Evolutionary conservation across 2,113 vertebrate genomes (phyloP), one percentile per base, ranked within the genome.

Genomic region (Caloenas nicobarica): DNA sequence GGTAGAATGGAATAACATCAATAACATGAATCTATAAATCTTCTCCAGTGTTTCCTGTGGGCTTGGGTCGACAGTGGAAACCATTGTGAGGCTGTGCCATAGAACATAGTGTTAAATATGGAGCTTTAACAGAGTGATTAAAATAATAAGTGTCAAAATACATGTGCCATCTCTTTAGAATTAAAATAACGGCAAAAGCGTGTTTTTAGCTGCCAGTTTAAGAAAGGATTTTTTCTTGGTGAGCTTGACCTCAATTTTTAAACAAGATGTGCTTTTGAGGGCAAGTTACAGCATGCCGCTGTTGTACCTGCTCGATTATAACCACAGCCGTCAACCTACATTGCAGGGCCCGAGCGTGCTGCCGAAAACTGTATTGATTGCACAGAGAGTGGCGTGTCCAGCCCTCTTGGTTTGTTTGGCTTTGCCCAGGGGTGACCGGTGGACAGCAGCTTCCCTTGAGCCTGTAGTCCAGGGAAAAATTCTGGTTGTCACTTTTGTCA

Each of bases 11-110:
- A 93, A 68, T 81, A 94, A 83, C 70, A 92, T 88, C 22, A 85
- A 65, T 28, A 93, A 54, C 7, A 16, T 50, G 42, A 65, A 76
- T 61, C 89, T 93, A 77, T 89, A 91, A 91, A 91, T 95, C 81
- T 91, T 83, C 85, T 96, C 51, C 79, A 72, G 10, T 74, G 61
- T 95, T 96, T 96, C 70, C 70, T 70, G 51, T n/a, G 9, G 15
- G 14, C 61, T 88, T 86, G 86, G 82, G 69, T 94, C 81, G 87
- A 76, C 13, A 56, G 92, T 96, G 86, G 96, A 97, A 98, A 97
- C 88, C 83, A 65, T 94, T 89, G 68, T 89, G 80, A 66, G 40
- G 61, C 64, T 83, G 57, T 92, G 65, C 76, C 34, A 48, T 85
- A 68, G 80, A 61, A n/a, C 29, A 28, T 5, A 14, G 33, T 7